Evolutionary conservation across 1,140 invertebrate genomes (phyloP), one percentile per base, ranked within the genome.

Genomic region (Vanessa tameamea): DNA sequence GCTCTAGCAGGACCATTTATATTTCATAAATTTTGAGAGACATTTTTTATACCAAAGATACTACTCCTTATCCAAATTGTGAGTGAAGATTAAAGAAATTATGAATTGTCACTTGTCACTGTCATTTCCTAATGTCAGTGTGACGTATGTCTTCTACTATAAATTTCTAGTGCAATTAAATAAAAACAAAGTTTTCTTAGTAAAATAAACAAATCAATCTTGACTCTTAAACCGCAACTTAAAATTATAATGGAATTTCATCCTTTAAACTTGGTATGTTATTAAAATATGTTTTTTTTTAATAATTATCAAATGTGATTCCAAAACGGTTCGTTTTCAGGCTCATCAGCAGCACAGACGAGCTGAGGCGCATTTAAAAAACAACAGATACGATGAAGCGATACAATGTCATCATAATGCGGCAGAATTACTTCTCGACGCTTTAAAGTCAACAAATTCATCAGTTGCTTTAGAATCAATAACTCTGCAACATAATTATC

Each of bases 281-380:
- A 47, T 66, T 51, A 12, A 51, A 51, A 3, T 15, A 12, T 51
- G 48, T 14, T 14, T 51, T 51, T 51, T 9, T 43, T 9, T 11
- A 8, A 43, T 9, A 0, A 50, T n/a, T 15, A 14, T n/a, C 13
- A 9, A 50, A 50, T 14, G 14, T 50, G 48, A 5, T 4, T 53
- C n/a, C 50, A 53, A n/a, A 53, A 53, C 16, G 12, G 7, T 57
- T 57, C 2, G 12, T 57, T 57, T 82, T 69, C 76, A 96, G 95
- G 95, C 95, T 20, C 95, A 96, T 87, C 94, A 95, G 73, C 94
- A 94, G 80, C 94, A 95, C 78, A 93, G 95, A 76, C 92, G 94
- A 80, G 95, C 95, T 66, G 95, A 95, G 64, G 93, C 93, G 50
- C 93, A 94, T 80, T 83, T 95, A 53, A 90, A 92, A 53, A 92